Conservation (phyloP, 2,888 invertebrate genomes). For the Drosophila quinaria region DNA sequence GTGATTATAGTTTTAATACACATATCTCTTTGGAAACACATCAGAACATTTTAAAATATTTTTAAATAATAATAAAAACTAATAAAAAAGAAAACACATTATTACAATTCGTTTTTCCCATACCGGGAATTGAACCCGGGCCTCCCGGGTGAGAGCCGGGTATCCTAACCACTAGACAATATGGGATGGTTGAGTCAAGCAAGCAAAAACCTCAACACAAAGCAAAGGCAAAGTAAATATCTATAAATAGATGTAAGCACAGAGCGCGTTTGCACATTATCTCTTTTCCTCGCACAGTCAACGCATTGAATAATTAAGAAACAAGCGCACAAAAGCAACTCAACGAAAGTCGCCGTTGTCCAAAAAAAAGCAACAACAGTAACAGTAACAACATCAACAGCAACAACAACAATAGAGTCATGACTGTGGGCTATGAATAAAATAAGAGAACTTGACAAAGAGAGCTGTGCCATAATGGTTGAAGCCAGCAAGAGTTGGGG, state of each 20-base stretch:
- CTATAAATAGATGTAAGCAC: slow-evolving; percentile 14
- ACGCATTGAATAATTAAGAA: slow-evolving; percentile 46
- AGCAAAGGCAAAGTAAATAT: slow-evolving; percentile 4
- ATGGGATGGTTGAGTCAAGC: slow-evolving; percentile 31
- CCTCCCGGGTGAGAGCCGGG: slow-evolving; percentile 77
- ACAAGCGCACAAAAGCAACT: slow-evolving; percentile 33
- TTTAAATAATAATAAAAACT: neutral
- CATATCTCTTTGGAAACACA: neutral
- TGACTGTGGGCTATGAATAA: slow-evolving; percentile 38
- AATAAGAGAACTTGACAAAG: slow-evolving; percentile 46
- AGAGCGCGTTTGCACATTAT: neutral
- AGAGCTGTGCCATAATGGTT: slow-evolving; percentile 1
- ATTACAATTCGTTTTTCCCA: slow-evolving; percentile 49
- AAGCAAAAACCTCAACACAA: slow-evolving; percentile 7
- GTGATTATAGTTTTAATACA: no score
- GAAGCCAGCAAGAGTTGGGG: slow-evolving; percentile 12
- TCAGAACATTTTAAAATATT: neutral
- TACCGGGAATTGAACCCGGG: slow-evolving; percentile 77
- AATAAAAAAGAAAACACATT: slow-evolving; percentile 1
- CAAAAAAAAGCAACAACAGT: slow-evolving; percentile 32
- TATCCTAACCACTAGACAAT: slow-evolving; percentile 78
- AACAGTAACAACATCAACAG: slow-evolving; percentile 5
- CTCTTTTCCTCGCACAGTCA: slow-evolving; percentile 18
- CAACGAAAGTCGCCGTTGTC: slow-evolving; percentile 45
- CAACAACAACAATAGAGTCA: slow-evolving; percentile 16